phyloP scores from a whole-genome alignment of 2,113 vertebrate species.

The Megaceryle maxima region DNA sequence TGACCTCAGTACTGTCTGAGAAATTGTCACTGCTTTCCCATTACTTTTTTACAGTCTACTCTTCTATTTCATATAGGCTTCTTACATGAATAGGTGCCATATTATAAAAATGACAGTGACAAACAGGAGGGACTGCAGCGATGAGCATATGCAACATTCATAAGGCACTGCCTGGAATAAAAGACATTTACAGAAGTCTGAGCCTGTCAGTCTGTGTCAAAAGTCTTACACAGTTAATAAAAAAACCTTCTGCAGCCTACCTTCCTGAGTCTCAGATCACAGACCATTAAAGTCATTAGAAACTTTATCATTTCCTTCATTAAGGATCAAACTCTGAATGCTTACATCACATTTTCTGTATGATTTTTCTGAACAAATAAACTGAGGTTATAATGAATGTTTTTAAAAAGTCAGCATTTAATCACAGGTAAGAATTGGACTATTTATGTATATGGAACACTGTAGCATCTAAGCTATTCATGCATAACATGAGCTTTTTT shows the following conservation, averaged over 20 bases:
- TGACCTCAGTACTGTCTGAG: background rate
- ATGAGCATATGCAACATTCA: background rate
- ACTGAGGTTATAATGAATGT: background rate
- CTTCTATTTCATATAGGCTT: background rate
- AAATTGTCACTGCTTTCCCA: slow-evolving; percentile 18
- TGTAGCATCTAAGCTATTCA: background rate
- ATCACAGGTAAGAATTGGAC: background rate
- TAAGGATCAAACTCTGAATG: background rate
- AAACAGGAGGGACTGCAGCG: background rate
- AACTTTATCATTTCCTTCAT: background rate
- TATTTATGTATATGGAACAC: background rate
- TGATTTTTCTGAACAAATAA: background rate
- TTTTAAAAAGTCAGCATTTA: background rate
- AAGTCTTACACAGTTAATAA: background rate
- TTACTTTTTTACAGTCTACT: background rate
- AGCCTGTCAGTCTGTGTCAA: background rate
- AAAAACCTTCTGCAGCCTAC: background rate
- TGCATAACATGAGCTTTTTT: background rate
- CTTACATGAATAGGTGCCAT: background rate
- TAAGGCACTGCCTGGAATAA: background rate
- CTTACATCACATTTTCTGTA: background rate
- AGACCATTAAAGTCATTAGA: background rate
- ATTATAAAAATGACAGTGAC: background rate
- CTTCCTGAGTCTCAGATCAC: background rate
- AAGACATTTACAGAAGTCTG: background rate